Conservation (phyloP, 2,888 invertebrate species). For the Mayetiola destructor region DNA sequence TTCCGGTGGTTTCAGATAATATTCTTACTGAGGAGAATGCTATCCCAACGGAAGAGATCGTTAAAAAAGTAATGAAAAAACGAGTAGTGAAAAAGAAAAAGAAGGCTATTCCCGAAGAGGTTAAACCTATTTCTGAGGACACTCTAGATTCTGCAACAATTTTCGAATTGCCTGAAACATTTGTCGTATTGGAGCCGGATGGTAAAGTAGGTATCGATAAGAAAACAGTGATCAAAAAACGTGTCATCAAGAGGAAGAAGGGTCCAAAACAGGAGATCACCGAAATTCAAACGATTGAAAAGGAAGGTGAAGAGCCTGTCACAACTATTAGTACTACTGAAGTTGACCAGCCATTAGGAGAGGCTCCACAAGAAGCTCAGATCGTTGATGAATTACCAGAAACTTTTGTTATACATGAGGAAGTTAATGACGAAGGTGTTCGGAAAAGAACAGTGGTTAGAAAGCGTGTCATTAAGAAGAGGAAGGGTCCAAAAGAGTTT, state of each 20-base stretch:
- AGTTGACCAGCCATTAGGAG: slow-evolving; percentile 15
- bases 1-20: neutral
- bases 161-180: slow-evolving; percentile 18
- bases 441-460: slow-evolving; percentile 27
- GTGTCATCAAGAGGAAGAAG: slow-evolving; percentile 28
- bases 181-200: slow-evolving; percentile 23
- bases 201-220: slow-evolving; percentile 25
- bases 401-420: slow-evolving; percentile 22
- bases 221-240: slow-evolving; percentile 28
- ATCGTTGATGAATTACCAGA: slow-evolving; percentile 27
- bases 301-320: slow-evolving; percentile 24
- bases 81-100: slow-evolving; percentile 33
- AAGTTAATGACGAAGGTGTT: slow-evolving; percentile 28
- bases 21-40: neutral
- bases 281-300: slow-evolving; percentile 31
- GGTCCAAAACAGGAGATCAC: slow-evolving; percentile 28
- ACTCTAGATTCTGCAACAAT: slow-evolving; percentile 22
- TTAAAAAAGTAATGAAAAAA: slow-evolving; percentile 28
- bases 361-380: slow-evolving; percentile 20
- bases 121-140: slow-evolving; percentile 17
- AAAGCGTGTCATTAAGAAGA: slow-evolving; percentile 29
- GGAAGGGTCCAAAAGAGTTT: slow-evolving; percentile 25
- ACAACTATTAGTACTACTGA: slow-evolving; percentile 26
- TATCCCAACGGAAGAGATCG: neutral
- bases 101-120: slow-evolving; percentile 25